A percentile compares a stretch with the other conserved stretches of the same genome.
Conservation (phyloP, 2,888 invertebrate genomes). For the Chromoteleia sp. region DNA sequence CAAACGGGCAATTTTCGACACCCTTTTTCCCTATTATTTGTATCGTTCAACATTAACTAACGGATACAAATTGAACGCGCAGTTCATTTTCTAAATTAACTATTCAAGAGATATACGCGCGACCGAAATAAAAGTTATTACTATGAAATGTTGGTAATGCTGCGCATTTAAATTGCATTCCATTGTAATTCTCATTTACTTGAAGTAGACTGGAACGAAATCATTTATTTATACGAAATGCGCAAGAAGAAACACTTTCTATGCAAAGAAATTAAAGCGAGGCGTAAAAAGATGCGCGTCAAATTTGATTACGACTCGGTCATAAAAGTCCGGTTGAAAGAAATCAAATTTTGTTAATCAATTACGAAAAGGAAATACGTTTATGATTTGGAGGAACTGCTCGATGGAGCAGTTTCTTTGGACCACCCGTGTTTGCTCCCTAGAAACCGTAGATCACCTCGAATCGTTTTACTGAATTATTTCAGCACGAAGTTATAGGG, state of each 20-base stretch:
- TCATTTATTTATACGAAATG: background rate
- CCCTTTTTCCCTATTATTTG: too few relatives aligned
- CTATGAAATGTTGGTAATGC: too few relatives aligned
- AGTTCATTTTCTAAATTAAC: too few relatives aligned
- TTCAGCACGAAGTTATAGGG: constrained; percentile 26
- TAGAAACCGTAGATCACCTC: constrained; percentile 56
- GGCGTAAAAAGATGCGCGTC: background rate
- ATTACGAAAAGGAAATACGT: too few relatives aligned
- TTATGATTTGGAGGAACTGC: too few relatives aligned
- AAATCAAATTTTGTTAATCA: too few relatives aligned
- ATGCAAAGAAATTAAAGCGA: background rate
- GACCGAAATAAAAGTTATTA: too few relatives aligned
- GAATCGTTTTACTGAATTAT: constrained; percentile 59
- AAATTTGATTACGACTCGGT: background rate
- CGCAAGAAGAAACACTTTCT: constrained; percentile 1
- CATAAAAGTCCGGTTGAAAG: background rate
- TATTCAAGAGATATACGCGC: too few relatives aligned
- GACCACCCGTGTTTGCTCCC: background rate
- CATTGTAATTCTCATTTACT: background rate
- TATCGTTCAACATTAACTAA: too few relatives aligned
- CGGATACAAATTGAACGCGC: too few relatives aligned
- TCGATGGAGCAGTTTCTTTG: background rate
- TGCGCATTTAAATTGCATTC: background rate
- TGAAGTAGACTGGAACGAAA: constrained; percentile 11
- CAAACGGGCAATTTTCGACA: too few relatives aligned